Conservation (phyloP, 2,888 invertebrate genomes). For the Tipula lateralis region DNA sequence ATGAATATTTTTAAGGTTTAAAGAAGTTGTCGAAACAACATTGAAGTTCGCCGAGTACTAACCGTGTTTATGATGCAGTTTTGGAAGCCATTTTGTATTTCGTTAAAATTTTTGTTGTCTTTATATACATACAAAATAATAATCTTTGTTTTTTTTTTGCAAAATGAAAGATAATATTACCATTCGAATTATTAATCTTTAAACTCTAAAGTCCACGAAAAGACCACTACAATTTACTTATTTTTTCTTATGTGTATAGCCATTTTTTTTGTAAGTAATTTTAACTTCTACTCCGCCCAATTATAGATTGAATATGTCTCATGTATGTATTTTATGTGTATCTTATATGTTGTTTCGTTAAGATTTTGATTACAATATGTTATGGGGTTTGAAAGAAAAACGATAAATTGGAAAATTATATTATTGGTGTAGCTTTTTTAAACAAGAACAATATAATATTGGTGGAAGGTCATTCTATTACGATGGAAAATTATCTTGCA, state of each 20-base stretch:
- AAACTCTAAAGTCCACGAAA: neutral
- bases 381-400: neutral
- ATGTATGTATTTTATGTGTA: neutral
- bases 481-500: neutral
- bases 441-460: too few relatives aligned
- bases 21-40: too few relatives aligned
- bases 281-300: constrained; percentile 11
- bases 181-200: constrained; percentile 11
- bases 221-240: neutral
- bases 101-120: neutral
- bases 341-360: neutral
- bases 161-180: neutral
- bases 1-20: too few relatives aligned
- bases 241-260: neutral
- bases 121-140: neutral
- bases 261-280: neutral
- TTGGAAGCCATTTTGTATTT: neutral
- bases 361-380: neutral
- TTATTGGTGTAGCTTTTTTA: neutral
- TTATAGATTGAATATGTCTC: constrained; percentile 19
- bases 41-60: too few relatives aligned
- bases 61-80: too few relatives aligned
- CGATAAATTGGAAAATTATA: neutral
- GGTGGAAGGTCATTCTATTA: neutral
- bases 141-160: neutral